These are phyloP conservation scores for Polypterus bichir DNA, from an alignment of 2,113 vertebrate species.

Conservation along the genomic window DNA sequence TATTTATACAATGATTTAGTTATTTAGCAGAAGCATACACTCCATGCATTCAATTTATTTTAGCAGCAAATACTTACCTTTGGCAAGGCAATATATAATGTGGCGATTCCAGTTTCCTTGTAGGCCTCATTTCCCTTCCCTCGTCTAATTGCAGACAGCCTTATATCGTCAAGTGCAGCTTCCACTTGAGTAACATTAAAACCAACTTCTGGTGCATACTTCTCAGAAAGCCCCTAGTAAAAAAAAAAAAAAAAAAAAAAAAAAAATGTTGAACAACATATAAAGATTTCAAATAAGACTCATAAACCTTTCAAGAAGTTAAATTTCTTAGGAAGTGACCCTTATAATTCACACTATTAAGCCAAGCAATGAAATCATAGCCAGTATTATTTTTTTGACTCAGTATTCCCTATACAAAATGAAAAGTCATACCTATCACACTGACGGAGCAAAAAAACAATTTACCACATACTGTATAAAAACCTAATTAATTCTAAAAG, in stretches of 20 bases:
- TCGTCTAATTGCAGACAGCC: constrained; percentile 62
- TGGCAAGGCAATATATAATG: constrained; percentile 72
- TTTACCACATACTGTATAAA: background rate
- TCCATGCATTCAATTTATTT: no score
- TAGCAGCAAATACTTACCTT: constrained; percentile 2
- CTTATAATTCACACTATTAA: no score
- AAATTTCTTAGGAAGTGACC: no score
- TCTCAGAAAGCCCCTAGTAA: constrained; percentile 62
- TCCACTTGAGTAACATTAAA: constrained; percentile 49
- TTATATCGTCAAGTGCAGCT: constrained; percentile 64
- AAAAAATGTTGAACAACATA: accelerated
- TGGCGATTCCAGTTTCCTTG: constrained; percentile 65
- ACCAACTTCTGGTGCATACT: constrained; percentile 53
- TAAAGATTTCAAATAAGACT: no score
- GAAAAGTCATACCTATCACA: no score
- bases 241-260: constrained; percentile 14
- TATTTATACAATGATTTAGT: no score
- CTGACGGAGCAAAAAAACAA: no score
- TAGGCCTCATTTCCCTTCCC: constrained; percentile 68
- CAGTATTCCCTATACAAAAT: no score
- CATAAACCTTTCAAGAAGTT: no score
- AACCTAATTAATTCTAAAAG: background rate
- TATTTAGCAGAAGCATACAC: no score
- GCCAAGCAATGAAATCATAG: no score
- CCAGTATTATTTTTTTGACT: no score